phyloP scores from a whole-genome alignment of 2,888 invertebrate genomes.

The Lutraria lutraria region DNA sequence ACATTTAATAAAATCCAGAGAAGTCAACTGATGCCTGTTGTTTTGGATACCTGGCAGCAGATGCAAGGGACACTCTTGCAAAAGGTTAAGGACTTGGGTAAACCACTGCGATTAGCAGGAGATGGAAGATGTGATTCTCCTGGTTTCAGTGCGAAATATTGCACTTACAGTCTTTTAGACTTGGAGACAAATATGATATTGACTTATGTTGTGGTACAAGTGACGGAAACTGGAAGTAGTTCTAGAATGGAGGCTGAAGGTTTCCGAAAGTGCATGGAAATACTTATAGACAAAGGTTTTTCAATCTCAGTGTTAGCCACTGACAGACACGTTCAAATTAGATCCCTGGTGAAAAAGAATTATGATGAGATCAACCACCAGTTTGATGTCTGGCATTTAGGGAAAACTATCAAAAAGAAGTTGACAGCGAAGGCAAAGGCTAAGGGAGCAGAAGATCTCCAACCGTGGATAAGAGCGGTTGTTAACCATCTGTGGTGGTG shows the following conservation, averaged over 20 bases:
- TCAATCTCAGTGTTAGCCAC: conserved; percentile 47
- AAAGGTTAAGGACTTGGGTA: conserved; percentile 22
- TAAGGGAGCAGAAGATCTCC: conserved; percentile 44
- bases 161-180: conserved; percentile 50
- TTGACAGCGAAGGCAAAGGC: conserved; percentile 32
- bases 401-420: conserved; percentile 44
- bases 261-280: conserved; percentile 46
- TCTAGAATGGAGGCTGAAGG: conserved; percentile 29
- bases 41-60: conserved; percentile 43
- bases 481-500: conserved; percentile 55
- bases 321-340: conserved; percentile 58
- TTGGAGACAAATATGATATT: conserved; percentile 40
- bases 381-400: conserved; percentile 61
- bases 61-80: conserved; percentile 29
- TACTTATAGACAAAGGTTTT: conserved; percentile 48
- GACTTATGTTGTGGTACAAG: conserved; percentile 43
- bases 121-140: conserved; percentile 60
- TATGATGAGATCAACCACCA: conserved; percentile 43
- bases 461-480: conserved; percentile 40
- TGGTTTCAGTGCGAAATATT: conserved; percentile 55
- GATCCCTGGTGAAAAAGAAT: conserved; percentile 39
- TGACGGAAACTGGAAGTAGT: conserved; percentile 54
- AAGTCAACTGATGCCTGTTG: conserved; percentile 44
- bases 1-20: conserved; percentile 48
- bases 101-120: conserved; percentile 41